Percentiles rank a stretch among this genome's conserved stretches.
phyloP scores from a whole-genome alignment of 2,888 invertebrate genomes.

The Temnothorax ravouxi region DNA sequence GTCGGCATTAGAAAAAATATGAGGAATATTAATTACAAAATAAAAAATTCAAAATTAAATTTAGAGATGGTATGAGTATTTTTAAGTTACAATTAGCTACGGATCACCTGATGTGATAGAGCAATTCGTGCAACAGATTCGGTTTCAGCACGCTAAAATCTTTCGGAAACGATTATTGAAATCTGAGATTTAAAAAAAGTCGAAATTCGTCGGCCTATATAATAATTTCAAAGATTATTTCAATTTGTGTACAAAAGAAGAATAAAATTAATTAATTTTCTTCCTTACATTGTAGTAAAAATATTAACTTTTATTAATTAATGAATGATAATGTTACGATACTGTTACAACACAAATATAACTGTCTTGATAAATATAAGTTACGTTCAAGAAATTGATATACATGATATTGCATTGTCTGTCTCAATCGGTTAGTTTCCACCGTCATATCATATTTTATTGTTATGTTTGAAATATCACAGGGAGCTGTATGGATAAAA shows the following conservation, averaged over 20 bases:
- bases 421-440: neutral
- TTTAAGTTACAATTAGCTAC: too few relatives aligned
- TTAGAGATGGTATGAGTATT: too few relatives aligned
- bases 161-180: too few relatives aligned
- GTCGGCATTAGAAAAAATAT: neutral
- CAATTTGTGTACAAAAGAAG: neutral
- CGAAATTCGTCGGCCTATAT: too few relatives aligned
- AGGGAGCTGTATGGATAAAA: neutral
- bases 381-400: neutral
- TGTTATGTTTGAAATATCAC: neutral
- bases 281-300: neutral
- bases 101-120: too few relatives aligned
- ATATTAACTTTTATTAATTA: neutral
- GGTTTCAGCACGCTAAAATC: too few relatives aligned
- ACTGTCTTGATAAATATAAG: neutral
- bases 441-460: slow-evolving; percentile 11
- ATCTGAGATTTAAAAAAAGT: too few relatives aligned
- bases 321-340: neutral
- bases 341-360: neutral
- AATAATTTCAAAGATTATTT: neutral
- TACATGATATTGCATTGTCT: slow-evolving; percentile 2
- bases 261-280: neutral
- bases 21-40: neutral
- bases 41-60: neutral
- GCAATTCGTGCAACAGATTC: too few relatives aligned